Conservation (phyloP, 1,140 invertebrate genomes). For the Nebria ingens region DNA sequence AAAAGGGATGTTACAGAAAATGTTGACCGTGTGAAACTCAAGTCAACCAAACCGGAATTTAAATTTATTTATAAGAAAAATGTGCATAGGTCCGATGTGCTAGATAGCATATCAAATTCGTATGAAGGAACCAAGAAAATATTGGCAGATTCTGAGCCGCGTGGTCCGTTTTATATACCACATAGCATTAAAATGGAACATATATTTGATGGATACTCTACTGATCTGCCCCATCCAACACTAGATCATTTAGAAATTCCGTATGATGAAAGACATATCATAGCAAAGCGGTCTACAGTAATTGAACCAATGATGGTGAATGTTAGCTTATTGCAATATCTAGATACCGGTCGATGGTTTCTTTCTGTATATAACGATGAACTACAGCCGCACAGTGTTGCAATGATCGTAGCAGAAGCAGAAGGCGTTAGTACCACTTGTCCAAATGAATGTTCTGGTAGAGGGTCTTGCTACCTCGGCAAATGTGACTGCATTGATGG, state of each 20-base stretch:
- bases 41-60: slow-evolving; percentile 20
- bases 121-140: slow-evolving; percentile 37
- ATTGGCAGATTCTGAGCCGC: slow-evolving; percentile 33
- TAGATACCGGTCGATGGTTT: slow-evolving; percentile 91
- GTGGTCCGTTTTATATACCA: slow-evolving; percentile 25
- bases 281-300: slow-evolving; percentile 44
- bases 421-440: slow-evolving; percentile 82
- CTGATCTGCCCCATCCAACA: slow-evolving; percentile 33
- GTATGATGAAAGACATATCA: slow-evolving; percentile 45
- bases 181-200: slow-evolving; percentile 24
- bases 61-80: slow-evolving; percentile 17
- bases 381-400: slow-evolving; percentile 67
- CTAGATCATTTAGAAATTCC: slow-evolving; percentile 31
- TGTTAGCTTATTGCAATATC: slow-evolving; percentile 73
- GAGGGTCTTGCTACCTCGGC: slow-evolving; percentile 88
- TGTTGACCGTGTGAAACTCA: slow-evolving; percentile 32
- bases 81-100: slow-evolving; percentile 30
- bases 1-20: slow-evolving; percentile 34
- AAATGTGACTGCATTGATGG: slow-evolving; percentile 94
- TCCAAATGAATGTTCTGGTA: slow-evolving; percentile 87
- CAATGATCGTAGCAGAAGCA: slow-evolving; percentile 69
- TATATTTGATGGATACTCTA: slow-evolving; percentile 15
- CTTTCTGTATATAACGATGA: slow-evolving; percentile 93
- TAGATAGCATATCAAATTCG: slow-evolving; percentile 42
- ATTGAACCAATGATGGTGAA: slow-evolving; percentile 64